A percentile compares a stretch with the other conserved stretches of the same genome.
These are phyloP conservation scores for Rotaria sp. DNA, from an alignment of 2,888 invertebrate genomes.

Conservation along the genomic window DNA sequence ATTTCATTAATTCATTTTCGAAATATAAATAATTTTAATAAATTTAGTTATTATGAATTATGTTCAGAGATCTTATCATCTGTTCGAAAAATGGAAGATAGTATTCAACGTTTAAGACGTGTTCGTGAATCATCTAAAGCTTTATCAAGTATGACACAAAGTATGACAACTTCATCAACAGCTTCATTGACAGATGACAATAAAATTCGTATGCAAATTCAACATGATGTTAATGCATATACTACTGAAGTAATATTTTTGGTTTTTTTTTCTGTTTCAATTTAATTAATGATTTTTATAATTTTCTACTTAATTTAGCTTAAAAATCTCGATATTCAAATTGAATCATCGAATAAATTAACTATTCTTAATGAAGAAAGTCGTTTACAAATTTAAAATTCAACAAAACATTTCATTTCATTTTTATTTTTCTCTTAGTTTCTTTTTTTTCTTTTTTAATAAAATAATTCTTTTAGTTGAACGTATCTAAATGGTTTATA, in stretches of 20 bases:
- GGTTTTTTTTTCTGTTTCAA: too few species aligned
- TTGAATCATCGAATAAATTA: neutral
- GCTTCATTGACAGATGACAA: constrained; percentile 76
- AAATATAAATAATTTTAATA: neutral
- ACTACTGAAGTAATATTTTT: neutral
- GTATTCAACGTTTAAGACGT: constrained; percentile 77
- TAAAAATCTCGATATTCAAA: neutral
- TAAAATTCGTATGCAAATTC: constrained; percentile 81
- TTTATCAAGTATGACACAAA: constrained; percentile 43
- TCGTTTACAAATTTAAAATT: neutral
- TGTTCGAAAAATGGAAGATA: constrained; percentile 89
- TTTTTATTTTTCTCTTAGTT: neutral
- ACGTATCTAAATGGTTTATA: neutral
- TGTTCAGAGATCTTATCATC: constrained; percentile 81
- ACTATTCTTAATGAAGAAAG: neutral
- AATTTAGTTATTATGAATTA: constrained; percentile 56
- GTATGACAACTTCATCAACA: constrained; percentile 56
- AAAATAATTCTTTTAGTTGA: neutral
- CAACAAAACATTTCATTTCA: neutral
- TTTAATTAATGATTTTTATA: neutral
- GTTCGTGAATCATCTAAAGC: constrained; percentile 63
- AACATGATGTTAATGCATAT: constrained; percentile 74
- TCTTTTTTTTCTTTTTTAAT: neutral
- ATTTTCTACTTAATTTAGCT: neutral
- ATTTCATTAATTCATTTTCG: neutral